Conservation (phyloP, 2,797 vertebrate species). For the Myotis myotis region DNA sequence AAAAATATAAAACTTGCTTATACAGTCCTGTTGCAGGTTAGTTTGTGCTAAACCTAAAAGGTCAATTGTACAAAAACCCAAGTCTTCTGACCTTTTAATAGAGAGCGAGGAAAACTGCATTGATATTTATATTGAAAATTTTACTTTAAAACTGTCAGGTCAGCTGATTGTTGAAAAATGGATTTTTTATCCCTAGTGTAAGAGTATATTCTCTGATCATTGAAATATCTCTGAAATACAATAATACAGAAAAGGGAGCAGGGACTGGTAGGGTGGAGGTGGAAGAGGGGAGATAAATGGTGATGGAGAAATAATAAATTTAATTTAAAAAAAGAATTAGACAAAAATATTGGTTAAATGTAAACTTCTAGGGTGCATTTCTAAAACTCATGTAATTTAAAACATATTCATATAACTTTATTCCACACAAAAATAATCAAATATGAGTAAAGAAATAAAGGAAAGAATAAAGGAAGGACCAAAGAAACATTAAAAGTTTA, state of each 20-base stretch:
- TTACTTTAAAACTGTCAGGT: background rate
- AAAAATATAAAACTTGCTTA: background rate
- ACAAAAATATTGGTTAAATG: background rate
- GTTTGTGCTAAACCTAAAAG: background rate
- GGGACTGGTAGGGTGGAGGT: background rate
- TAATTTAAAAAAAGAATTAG: background rate
- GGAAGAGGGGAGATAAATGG: background rate
- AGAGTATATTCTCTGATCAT: background rate
- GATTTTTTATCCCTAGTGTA: background rate
- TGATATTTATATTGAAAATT: background rate
- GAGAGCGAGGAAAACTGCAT: background rate
- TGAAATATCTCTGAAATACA: background rate
- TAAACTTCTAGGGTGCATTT: background rate
- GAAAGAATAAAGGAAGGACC: background rate
- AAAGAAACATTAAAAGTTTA: background rate
- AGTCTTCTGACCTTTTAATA: background rate
- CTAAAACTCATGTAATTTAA: conserved; percentile 5
- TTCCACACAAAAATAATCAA: background rate
- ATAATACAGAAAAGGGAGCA: background rate
- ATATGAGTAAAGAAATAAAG: background rate
- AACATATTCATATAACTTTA: background rate
- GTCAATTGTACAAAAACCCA: background rate
- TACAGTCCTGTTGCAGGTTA: background rate
- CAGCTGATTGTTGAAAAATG: background rate
- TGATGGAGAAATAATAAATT: background rate